phyloP scores from a whole-genome alignment of 2,888 invertebrate genomes.

The Sphecodes monilicornis region DNA sequence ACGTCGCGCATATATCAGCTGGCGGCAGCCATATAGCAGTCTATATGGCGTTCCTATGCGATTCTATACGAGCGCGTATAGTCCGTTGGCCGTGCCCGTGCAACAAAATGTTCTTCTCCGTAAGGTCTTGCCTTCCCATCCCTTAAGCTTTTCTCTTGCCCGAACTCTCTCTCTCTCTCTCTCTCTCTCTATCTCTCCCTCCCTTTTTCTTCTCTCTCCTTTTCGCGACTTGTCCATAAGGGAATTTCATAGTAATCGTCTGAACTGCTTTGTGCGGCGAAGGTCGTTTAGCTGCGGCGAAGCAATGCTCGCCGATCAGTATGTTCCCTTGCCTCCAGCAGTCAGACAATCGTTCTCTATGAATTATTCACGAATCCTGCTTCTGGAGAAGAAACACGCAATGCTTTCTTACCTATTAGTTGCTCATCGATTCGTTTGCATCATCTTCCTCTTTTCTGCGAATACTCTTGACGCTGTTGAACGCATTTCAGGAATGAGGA shows the following conservation, averaged over 20 bases:
- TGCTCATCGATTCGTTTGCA: background rate
- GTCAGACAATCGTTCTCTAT: constrained; percentile 34
- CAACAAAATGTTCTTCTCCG: constrained; percentile 56
- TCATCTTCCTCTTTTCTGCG: background rate
- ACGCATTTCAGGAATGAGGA: background rate
- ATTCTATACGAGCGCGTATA: constrained; percentile 53
- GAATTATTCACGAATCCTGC: constrained; percentile 7
- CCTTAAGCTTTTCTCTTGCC: background rate
- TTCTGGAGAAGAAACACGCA: background rate
- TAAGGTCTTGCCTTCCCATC: constrained; percentile 11
- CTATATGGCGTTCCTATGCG: constrained; percentile 72
- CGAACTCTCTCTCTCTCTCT: background rate
- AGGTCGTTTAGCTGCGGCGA: constrained; percentile 38
- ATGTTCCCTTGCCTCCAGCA: constrained; percentile 28
- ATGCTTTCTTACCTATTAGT: constrained; percentile 13
- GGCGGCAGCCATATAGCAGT: constrained; percentile 76
- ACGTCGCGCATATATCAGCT: constrained; percentile 75
- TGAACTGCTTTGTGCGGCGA: constrained; percentile 31
- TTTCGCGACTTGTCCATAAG: constrained; percentile 29
- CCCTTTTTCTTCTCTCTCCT: background rate
- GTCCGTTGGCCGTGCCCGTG: constrained; percentile 42
- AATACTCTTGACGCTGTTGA: background rate
- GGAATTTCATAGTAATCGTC: constrained; percentile 50
- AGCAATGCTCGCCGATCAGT: constrained; percentile 41
- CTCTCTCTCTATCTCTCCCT: background rate